Conservation (phyloP, 2,113 vertebrate genomes). For the Tyrannus savana region DNA sequence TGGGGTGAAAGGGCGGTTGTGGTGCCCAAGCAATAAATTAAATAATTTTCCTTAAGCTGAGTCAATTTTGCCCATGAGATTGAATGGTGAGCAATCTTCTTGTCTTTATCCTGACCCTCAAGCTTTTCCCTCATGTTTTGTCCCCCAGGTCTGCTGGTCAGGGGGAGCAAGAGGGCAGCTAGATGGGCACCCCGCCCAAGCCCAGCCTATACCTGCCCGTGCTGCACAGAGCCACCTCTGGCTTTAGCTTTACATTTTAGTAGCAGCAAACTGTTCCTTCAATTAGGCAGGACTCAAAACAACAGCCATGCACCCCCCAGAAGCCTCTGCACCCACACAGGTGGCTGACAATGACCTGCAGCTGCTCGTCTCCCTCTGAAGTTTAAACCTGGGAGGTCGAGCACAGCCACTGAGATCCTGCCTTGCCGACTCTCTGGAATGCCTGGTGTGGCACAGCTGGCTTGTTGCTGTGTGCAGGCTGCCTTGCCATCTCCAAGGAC, state of each 20-base stretch:
- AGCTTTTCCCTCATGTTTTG: background rate
- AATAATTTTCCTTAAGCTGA: background rate
- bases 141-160: background rate
- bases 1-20: fast-evolving
- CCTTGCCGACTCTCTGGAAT: background rate
- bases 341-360: background rate
- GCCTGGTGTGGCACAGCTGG: fast-evolving
- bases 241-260: background rate
- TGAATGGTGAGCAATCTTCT: background rate
- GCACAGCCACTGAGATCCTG: background rate
- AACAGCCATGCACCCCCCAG: background rate
- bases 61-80: background rate
- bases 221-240: background rate
- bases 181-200: fast-evolving
- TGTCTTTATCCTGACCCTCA: background rate
- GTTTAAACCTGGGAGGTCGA: background rate
- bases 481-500: background rate
- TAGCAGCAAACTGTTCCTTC: background rate
- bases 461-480: fast-evolving
- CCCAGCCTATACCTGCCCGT: too few species aligned
- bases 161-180: fast-evolving
- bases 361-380: background rate
- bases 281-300: background rate
- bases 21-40: background rate
- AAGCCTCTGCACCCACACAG: background rate